Percentiles rank a stretch among this genome's conserved stretches.
phyloP scores from a whole-genome alignment of 2,113 vertebrate species.

The Callopanchax toddi region DNA sequence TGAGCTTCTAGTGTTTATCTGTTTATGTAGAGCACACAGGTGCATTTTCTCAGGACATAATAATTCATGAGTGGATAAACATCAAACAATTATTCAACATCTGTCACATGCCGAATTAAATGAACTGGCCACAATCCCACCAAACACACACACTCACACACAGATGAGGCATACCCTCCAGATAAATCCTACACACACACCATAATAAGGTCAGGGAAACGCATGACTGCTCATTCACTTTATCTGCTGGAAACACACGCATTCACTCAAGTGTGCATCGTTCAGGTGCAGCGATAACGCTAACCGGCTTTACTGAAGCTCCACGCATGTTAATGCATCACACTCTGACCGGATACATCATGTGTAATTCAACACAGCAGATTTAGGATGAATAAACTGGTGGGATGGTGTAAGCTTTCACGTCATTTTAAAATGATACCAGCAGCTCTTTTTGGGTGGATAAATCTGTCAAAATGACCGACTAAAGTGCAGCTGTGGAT shows the following conservation, averaged over 20 bases:
- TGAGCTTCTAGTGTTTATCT: background rate
- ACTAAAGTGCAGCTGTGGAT: background rate
- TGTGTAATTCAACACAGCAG: conserved; percentile 55
- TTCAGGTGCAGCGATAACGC: conserved; percentile 60
- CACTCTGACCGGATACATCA: conserved; percentile 27
- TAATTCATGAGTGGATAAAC: conserved; percentile 38
- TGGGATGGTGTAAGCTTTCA: conserved; percentile 6
- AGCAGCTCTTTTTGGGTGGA: background rate
- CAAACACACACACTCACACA: background rate
- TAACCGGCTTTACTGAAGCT: conserved; percentile 42
- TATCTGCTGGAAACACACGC: conserved; percentile 56
- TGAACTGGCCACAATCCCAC: background rate
- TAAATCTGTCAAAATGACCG: conserved; percentile 11
- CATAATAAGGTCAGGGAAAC: conserved; percentile 70
- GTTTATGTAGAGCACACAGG: background rate
- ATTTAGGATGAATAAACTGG: conserved; percentile 29
- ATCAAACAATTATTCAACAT: conserved; percentile 36
- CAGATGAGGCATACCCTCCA: conserved; percentile 38
- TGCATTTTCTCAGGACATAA: background rate
- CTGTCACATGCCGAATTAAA: conserved; percentile 16
- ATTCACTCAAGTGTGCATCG: conserved; percentile 33
- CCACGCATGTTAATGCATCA: conserved; percentile 38
- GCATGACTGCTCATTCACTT: conserved; percentile 60
- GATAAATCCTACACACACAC: conserved; percentile 47
- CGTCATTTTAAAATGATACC: background rate